Conservation (phyloP, 2,113 vertebrate species). For the Seriola rivoliana region DNA sequence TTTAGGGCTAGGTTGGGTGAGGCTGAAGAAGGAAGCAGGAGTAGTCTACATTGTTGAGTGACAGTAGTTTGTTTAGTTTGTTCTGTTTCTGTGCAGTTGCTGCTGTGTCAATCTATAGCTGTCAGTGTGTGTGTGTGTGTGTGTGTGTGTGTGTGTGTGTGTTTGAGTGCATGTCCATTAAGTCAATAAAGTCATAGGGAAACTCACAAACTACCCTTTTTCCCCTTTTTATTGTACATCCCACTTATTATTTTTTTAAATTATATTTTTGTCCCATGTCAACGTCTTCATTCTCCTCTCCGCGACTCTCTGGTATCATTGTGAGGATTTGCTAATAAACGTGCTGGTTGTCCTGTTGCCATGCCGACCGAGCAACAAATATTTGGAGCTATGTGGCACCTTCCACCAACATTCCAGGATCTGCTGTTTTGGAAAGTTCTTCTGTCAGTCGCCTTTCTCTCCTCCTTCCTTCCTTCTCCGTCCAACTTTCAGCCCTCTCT, state of each 20-base stretch:
- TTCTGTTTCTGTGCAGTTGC: constrained; percentile 39
- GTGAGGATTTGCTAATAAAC: constrained; percentile 84
- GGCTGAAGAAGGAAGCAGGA: constrained; percentile 16
- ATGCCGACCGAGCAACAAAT: constrained; percentile 92
- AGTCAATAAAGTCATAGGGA: constrained; percentile 48
- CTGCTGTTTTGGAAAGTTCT: constrained; percentile 90
- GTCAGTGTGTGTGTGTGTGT: constrained; percentile 14
- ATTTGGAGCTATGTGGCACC: constrained; percentile 92
- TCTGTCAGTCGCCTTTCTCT: constrained; percentile 83
- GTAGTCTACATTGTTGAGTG: constrained; percentile 53
- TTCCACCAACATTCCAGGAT: constrained; percentile 89
- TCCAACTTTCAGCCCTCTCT: constrained; percentile 11
- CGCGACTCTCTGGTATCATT: constrained; percentile 59
- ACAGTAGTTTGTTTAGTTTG: constrained; percentile 61
- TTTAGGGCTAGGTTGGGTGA: constrained; percentile 24
- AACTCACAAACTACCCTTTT: constrained; percentile 30
- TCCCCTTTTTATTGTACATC: background rate
- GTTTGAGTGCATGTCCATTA: background rate
- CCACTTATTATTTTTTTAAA: background rate
- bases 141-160: background rate
- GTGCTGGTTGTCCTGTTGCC: constrained; percentile 85
- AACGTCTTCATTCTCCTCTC: background rate
- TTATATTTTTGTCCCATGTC: constrained; percentile 15
- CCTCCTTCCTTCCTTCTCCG: constrained; percentile 74
- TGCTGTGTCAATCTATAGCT: constrained; percentile 42